Conservation (phyloP, 2,797 vertebrate species). For the Manis crassicaudata region DNA sequence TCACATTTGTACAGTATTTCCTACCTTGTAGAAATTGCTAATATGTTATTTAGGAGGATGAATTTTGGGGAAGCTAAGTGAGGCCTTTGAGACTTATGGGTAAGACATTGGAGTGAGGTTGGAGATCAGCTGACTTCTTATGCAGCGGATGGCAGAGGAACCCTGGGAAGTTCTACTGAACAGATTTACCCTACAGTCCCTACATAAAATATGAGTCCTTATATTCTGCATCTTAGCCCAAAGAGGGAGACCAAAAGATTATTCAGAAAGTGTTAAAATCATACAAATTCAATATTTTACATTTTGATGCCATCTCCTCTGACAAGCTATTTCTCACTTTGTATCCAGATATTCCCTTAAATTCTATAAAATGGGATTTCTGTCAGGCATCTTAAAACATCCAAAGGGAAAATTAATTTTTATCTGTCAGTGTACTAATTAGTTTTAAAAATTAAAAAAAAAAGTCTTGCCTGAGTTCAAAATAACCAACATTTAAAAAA, state of each 20-base stretch:
- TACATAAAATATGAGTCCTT: background rate
- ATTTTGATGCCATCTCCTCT: constrained; percentile 27
- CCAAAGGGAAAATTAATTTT: constrained; percentile 32
- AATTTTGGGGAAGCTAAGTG: background rate
- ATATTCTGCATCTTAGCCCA: background rate
- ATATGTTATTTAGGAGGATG: background rate
- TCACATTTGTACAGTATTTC: background rate
- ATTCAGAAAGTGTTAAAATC: constrained; percentile 27
- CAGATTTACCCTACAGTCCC: background rate
- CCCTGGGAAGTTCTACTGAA: background rate
- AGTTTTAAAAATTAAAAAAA: constrained; percentile 18
- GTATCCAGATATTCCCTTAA: background rate
- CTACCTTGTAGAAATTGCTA: background rate
- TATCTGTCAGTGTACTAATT: constrained; percentile 50
- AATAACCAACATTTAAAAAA: background rate
- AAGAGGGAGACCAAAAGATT: background rate
- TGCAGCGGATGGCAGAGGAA: background rate
- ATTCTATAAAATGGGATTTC: constrained; percentile 21
- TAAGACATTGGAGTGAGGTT: background rate
- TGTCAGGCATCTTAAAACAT: constrained; percentile 37
- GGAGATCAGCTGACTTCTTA: background rate
- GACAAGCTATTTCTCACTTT: constrained; percentile 39
- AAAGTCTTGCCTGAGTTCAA: constrained; percentile 44
- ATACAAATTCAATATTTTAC: constrained; percentile 33
- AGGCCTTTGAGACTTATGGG: background rate